phyloP scores from a whole-genome alignment of 2,797 vertebrate species.

The Sus cebifrons region DNA sequence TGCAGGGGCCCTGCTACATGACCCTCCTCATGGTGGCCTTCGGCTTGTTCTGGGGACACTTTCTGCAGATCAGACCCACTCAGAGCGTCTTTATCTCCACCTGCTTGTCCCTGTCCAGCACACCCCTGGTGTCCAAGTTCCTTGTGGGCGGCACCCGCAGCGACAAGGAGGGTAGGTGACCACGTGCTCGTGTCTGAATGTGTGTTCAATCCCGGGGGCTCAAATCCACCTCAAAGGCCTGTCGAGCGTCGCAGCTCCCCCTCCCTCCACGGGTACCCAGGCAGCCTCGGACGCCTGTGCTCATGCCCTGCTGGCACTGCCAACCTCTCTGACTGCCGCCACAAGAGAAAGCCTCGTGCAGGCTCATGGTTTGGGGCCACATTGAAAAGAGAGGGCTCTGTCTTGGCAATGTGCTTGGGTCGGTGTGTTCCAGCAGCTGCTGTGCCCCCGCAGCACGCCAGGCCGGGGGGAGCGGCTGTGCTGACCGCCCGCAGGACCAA shows the following conservation, averaged over 20 bases:
- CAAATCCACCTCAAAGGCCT: rapidly evolving
- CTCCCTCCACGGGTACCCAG: too few species aligned
- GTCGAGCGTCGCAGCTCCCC: too few species aligned
- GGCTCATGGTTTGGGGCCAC: not conserved
- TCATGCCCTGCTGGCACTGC: too few species aligned
- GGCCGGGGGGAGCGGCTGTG: too few species aligned
- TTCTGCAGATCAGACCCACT: slow-evolving; percentile 94
- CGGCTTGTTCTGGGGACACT: slow-evolving; percentile 96
- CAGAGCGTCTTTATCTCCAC: slow-evolving; percentile 98
- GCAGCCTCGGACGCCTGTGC: too few species aligned
- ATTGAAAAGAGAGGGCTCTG: not conserved
- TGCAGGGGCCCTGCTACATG: slow-evolving; percentile 96
- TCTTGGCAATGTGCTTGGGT: too few species aligned
- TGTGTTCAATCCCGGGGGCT: not conserved
- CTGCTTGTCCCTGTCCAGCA: slow-evolving; percentile 99
- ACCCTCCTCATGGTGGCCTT: slow-evolving; percentile 96
- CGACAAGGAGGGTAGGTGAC: slow-evolving; percentile 95
- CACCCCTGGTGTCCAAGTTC: slow-evolving; percentile 97
- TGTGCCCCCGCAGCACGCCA: too few species aligned
- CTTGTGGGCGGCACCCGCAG: slow-evolving; percentile 94
- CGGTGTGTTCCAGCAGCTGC: too few species aligned
- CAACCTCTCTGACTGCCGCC: too few species aligned
- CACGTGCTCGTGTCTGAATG: rapidly evolving
- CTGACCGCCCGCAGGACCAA: too few species aligned
- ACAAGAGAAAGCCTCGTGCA: too few species aligned